Percentiles rank a stretch among this genome's conserved stretches.
phyloP scores from a whole-genome alignment of 2,888 invertebrate species.

The Odontothrips loti region DNA sequence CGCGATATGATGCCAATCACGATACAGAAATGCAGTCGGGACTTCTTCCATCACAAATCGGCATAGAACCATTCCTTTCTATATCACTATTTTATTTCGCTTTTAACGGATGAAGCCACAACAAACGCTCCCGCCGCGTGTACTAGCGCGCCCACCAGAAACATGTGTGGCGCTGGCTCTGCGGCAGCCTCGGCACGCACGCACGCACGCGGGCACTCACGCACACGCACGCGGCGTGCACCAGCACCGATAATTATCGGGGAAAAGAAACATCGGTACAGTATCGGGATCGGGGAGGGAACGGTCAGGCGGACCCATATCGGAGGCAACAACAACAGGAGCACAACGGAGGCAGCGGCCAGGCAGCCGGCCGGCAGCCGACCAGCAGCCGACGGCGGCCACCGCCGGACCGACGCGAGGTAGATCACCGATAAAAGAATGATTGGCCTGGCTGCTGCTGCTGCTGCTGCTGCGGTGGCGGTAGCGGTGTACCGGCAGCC shows the following conservation, averaged over 20 bases:
- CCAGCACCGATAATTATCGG: conserved; percentile 13
- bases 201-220: no score
- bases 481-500: not conserved
- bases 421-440: conserved; percentile 20
- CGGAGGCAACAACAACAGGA: not conserved
- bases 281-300: not conserved
- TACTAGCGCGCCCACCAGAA: no score
- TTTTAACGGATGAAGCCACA: no score
- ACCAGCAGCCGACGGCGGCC: not conserved
- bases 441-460: not conserved
- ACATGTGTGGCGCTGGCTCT: no score
- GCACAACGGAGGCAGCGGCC: not conserved
- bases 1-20: no score
- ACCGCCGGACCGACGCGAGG: not conserved
- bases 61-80: no score
- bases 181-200: no score
- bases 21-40: no score
- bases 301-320: not conserved
- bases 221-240: no score
- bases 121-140: no score
- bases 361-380: not conserved
- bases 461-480: not conserved
- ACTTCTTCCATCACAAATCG: no score
- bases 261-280: conserved; percentile 14
- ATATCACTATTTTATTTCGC: no score